Evolutionary conservation across 1,140 invertebrate species (phyloP).

Genomic region (Branchinecta lindahli): DNA sequence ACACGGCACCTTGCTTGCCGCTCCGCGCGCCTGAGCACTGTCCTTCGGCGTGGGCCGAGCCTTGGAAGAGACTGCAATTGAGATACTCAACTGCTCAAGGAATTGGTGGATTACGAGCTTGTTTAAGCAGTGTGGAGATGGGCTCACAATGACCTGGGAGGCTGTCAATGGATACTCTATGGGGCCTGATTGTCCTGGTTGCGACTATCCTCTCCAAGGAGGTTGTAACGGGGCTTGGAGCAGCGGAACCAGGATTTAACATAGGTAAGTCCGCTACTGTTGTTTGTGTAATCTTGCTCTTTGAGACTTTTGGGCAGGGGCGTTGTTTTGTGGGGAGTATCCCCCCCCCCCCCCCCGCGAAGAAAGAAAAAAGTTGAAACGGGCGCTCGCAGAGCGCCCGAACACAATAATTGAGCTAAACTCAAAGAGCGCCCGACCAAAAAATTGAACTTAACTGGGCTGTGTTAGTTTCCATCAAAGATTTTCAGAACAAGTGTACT

Average conservation of each 20-base stretch:
- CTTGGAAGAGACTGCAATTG: no score
- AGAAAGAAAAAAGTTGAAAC: no score
- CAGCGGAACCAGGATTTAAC: neutral
- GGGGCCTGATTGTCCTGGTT: constrained; percentile 4
- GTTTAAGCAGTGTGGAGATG: constrained; percentile 1
- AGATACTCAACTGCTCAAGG: neutral
- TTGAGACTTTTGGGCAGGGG: no score
- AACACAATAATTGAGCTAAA: no score
- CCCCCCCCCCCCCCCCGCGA: no score
- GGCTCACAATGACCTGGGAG: constrained; percentile 4
- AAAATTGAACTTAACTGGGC: no score
- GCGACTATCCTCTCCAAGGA: neutral
- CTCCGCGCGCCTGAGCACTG: neutral
- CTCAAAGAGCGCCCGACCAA: no score
- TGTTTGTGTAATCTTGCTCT: neutral
- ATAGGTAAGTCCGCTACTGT: neutral
- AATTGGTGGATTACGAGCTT: neutral
- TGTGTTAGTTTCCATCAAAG: no score
- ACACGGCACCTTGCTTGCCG: neutral
- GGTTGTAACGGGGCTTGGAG: constrained; percentile 1
- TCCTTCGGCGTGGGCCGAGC: neutral
- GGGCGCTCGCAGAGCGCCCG: no score
- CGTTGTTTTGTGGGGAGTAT: no score
- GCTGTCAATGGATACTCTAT: constrained; percentile 9
- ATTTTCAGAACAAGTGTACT: no score